Evolutionary conservation across 2,888 invertebrate species (phyloP).

Genomic region (Spodoptera exigua): DNA sequence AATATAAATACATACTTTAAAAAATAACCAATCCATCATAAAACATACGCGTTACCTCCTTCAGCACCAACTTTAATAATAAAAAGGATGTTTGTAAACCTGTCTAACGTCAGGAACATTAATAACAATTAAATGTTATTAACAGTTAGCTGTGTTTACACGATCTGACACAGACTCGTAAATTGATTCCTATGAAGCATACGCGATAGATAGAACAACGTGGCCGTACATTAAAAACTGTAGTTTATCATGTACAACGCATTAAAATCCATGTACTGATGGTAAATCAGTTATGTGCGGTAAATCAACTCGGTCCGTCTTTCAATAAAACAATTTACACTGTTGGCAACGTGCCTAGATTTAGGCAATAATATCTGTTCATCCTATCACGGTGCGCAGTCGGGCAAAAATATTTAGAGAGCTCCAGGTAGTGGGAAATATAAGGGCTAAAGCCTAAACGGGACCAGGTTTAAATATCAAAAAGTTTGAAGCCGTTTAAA

Average conservation of each 20-base stretch:
- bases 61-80: conserved; percentile 14
- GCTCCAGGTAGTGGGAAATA: conserved; percentile 7
- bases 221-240: conserved; percentile 23
- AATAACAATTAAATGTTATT: conserved; percentile 36
- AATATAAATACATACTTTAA: too few relatives aligned
- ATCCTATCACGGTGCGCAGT: conserved; percentile 7
- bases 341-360: conserved; percentile 51
- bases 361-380: conserved; percentile 32
- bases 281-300: conserved; percentile 39
- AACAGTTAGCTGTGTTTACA: conserved; percentile 40
- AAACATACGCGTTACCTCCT: conserved; percentile 6
- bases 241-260: conserved; percentile 37
- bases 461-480: conserved; percentile 21
- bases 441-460: conserved; percentile 12
- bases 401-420: conserved; percentile 11
- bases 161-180: conserved; percentile 27
- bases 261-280: conserved; percentile 34
- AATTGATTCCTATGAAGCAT: conserved; percentile 31
- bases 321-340: conserved; percentile 46
- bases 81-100: conserved; percentile 25
- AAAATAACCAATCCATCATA: conserved; percentile 6
- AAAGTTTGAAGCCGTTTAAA: conserved; percentile 27
- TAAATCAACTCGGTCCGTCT: conserved; percentile 48
- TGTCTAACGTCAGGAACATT: conserved; percentile 21
- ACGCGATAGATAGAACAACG: not conserved